phyloP scores from a whole-genome alignment of 2,113 vertebrate species.

The Boulengeromyrus knoepffleri region DNA sequence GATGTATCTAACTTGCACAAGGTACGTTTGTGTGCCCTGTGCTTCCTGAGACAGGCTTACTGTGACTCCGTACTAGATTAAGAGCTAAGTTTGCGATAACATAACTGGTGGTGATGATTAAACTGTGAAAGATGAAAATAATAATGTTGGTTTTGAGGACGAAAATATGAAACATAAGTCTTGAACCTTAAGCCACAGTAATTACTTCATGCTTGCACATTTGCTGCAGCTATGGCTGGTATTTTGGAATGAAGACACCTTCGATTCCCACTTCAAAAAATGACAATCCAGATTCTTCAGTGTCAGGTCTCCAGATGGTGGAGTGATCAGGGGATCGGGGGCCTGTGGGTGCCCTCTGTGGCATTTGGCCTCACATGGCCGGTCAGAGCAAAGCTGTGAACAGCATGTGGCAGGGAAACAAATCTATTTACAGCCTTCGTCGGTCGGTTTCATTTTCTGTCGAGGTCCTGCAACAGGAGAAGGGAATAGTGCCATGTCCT shows the following conservation, averaged over 20 bases:
- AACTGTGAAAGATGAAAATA: neutral
- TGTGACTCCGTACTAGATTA: neutral
- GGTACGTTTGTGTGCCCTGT: neutral
- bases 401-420: constrained; percentile 26
- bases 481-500: neutral
- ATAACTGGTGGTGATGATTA: neutral
- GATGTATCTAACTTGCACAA: neutral
- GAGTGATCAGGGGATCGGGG: neutral
- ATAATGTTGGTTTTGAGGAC: neutral
- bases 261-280: neutral
- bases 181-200: neutral
- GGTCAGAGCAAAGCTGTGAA: neutral
- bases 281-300: neutral
- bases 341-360: neutral
- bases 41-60: neutral
- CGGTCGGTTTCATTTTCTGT: constrained; percentile 28
- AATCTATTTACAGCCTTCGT: constrained; percentile 48
- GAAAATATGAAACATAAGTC: neutral
- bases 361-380: neutral
- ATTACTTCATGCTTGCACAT: neutral
- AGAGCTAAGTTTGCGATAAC: neutral
- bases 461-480: constrained; percentile 14
- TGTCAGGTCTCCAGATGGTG: neutral
- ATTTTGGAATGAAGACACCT: neutral
- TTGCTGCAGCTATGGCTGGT: neutral